Evolutionary conservation across 2,113 vertebrate species (phyloP).

Genomic region (Gallinago undulata): DNA sequence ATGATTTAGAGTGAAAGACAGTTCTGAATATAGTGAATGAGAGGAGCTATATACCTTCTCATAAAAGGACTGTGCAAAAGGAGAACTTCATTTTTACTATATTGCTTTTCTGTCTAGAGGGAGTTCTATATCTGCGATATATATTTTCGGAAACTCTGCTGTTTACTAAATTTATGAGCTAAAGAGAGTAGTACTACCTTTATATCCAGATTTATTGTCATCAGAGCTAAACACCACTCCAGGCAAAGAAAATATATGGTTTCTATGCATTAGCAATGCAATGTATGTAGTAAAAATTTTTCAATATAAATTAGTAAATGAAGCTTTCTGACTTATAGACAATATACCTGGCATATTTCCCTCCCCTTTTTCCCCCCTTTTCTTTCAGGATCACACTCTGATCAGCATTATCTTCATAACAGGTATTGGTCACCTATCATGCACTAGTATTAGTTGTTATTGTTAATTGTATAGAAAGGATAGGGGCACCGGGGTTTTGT

Average conservation of each 20-base stretch:
- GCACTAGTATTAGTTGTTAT: neutral
- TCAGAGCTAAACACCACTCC: neutral
- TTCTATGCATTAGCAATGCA: constrained; percentile 27
- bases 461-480: neutral
- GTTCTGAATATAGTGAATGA: neutral
- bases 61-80: constrained; percentile 35
- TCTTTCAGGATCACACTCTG: neutral
- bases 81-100: constrained; percentile 41
- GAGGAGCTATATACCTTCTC: neutral
- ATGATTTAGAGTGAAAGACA: constrained; percentile 37
- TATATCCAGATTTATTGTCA: neutral
- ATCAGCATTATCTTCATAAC: neutral
- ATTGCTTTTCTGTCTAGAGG: constrained; percentile 46
- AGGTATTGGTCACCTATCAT: neutral
- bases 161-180: constrained; percentile 60
- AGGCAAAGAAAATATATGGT: neutral
- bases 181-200: neutral
- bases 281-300: neutral
- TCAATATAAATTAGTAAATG: constrained; percentile 42
- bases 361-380: neutral
- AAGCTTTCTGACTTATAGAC: constrained; percentile 14
- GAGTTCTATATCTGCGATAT: constrained; percentile 59
- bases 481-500: neutral
- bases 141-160: constrained; percentile 49
- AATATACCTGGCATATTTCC: neutral